A percentile compares a stretch with the other conserved stretches of the same genome.
Conservation (phyloP, 2,797 vertebrate species). For the Hylomyscus alleni region DNA sequence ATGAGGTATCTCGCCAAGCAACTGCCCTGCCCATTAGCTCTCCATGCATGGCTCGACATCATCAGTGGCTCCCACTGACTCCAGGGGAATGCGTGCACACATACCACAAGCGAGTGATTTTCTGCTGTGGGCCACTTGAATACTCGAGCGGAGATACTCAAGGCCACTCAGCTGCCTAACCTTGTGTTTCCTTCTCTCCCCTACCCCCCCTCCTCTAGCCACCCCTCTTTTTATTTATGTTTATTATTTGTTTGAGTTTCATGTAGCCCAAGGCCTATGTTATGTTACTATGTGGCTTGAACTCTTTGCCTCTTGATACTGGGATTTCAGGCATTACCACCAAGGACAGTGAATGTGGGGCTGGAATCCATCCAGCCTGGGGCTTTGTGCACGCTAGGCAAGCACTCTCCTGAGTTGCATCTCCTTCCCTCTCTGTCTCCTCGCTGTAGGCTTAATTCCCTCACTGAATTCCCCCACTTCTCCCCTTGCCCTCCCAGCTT, state of each 20-base stretch:
- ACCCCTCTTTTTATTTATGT: neutral
- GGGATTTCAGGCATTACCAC: neutral
- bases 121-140: neutral
- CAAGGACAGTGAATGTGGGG: neutral
- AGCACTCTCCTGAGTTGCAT: neutral
- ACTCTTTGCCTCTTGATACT: neutral
- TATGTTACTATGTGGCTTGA: neutral
- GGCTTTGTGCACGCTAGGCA: neutral
- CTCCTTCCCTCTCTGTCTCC: neutral
- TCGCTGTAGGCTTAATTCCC: neutral
- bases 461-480: neutral
- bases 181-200: too few species aligned
- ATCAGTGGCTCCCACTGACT: neutral
- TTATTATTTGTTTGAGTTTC: neutral
- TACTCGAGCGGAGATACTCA: neutral
- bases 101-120: neutral
- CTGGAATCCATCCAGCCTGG: neutral
- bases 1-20: too few species aligned
- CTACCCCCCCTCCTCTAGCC: neutral
- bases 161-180: neutral
- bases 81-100: neutral
- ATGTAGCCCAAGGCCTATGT: neutral
- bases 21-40: neutral
- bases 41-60: neutral
- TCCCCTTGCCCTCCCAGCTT: neutral